Conservation (phyloP, 2,113 vertebrate genomes). For the Paraplagusia blochii region DNA sequence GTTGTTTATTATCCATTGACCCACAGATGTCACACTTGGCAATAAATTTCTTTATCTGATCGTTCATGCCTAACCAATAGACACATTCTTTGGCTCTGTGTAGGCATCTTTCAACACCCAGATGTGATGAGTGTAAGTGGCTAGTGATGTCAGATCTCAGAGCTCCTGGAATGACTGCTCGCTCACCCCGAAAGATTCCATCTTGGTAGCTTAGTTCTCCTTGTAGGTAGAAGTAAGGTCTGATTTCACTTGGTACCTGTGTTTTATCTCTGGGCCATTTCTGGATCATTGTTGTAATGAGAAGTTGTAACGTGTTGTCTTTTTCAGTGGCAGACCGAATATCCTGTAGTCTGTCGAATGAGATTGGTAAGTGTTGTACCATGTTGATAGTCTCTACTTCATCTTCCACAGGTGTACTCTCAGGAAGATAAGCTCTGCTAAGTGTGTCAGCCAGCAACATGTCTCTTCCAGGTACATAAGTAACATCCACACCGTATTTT, state of each 20-base stretch:
- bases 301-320: background rate
- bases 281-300: background rate
- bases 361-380: background rate
- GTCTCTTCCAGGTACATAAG: slow-evolving; percentile 11
- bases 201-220: background rate
- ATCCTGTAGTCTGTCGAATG: background rate
- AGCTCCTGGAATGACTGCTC: background rate
- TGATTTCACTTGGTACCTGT: background rate
- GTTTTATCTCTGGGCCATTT: background rate
- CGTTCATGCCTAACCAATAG: background rate
- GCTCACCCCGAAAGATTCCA: background rate
- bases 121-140: background rate
- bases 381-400: slow-evolving; percentile 12
- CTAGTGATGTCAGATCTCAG: background rate
- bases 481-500: background rate
- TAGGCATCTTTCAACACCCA: background rate
- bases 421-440: slow-evolving; percentile 3
- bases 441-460: slow-evolving; percentile 5
- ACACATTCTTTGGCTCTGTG: background rate
- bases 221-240: background rate
- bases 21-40: background rate
- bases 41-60: background rate
- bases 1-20: background rate
- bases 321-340: background rate
- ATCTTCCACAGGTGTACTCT: background rate